Conservation (phyloP, 2,113 vertebrate genomes). For the Cavia porcellus region DNA sequence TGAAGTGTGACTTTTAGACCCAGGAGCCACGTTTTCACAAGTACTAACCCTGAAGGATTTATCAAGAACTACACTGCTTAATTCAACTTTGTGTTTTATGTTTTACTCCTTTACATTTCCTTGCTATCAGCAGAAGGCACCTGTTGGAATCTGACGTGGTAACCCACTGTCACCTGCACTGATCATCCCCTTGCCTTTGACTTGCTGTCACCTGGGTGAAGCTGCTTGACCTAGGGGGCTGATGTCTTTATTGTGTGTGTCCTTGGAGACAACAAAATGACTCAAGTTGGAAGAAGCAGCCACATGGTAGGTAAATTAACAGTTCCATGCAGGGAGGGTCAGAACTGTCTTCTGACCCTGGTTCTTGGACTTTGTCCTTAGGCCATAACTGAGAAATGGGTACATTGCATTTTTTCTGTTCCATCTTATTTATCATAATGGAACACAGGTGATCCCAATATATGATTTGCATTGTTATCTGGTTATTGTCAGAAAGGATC, state of each 20-base stretch:
- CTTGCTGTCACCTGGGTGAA: background rate
- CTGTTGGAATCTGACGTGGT: background rate
- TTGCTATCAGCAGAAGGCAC: background rate
- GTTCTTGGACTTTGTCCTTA: background rate
- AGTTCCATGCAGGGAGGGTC: background rate
- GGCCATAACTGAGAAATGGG: background rate
- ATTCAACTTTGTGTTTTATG: background rate
- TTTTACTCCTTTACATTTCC: background rate
- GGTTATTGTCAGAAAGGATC: background rate
- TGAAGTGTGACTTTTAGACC: background rate
- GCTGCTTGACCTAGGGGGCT: background rate
- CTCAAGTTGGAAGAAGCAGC: background rate
- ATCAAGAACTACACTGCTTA: background rate
- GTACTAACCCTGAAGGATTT: background rate
- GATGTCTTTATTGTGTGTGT: background rate
- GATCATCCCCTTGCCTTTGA: background rate
- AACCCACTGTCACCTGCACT: background rate
- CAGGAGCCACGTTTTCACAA: background rate
- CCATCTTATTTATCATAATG: background rate
- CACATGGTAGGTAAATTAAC: background rate
- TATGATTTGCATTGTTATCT: background rate
- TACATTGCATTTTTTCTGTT: background rate
- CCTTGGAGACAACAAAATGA: background rate
- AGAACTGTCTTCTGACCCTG: background rate
- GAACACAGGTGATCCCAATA: background rate